A percentile compares a stretch with the other conserved stretches of the same genome.
Evolutionary conservation across 2,113 vertebrate genomes (phyloP).

Genomic region (Nothocercus julius): DNA sequence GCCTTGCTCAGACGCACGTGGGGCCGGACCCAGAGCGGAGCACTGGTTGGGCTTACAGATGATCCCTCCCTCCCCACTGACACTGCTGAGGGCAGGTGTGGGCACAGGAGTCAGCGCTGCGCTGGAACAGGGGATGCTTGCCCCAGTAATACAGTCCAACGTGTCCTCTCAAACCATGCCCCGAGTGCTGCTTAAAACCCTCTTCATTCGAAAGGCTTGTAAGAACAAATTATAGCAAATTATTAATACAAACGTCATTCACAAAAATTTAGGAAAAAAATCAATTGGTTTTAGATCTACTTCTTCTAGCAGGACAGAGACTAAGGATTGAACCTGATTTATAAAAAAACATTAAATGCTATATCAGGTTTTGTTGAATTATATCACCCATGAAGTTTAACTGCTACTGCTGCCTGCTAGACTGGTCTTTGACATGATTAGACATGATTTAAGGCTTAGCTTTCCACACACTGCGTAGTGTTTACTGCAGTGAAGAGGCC

Average conservation of each 20-base stretch:
- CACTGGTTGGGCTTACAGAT: background rate
- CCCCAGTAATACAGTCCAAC: background rate
- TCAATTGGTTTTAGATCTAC: background rate
- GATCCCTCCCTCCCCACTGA: background rate
- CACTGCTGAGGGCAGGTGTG: background rate
- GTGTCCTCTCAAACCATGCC: background rate
- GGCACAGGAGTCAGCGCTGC: background rate
- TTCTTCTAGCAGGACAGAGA: background rate
- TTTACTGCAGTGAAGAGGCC: background rate
- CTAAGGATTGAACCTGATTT: background rate
- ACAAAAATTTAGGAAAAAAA: background rate
- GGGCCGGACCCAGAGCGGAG: background rate
- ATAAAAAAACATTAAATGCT: background rate
- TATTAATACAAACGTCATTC: background rate
- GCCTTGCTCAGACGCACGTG: background rate
- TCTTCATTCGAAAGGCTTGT: background rate
- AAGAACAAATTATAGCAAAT: background rate
- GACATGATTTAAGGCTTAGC: background rate
- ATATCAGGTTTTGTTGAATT: background rate
- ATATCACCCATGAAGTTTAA: background rate
- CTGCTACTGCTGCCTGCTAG: background rate
- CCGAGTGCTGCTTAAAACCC: background rate
- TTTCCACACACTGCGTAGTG: background rate
- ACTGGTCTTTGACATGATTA: background rate
- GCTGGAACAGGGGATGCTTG: background rate